Base-by-base conservation (phyloP, 2,797 vertebrate genomes). In the Epinephelus malabaricus region DNA sequence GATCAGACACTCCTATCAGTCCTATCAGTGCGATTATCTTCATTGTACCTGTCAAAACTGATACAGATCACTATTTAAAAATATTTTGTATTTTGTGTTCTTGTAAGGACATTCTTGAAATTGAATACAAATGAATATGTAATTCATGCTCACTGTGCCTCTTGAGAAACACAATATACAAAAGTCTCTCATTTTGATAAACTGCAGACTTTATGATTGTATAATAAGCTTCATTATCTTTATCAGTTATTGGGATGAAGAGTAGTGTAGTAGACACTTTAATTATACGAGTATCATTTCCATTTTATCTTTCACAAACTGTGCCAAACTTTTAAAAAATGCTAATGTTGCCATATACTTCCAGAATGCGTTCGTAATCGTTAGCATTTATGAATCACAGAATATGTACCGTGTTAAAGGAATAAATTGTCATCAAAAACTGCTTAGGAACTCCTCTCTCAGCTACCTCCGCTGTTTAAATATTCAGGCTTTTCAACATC, bases 401-500 rank as follows among this genome's bases (percentile, higher is more conserved):
- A 61, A 21, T 15, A 14, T 54, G 17, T 3, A 2, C 54, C 54
- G 73, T n/a, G 66, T 79, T 75, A 78, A 69, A 82, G 40, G 25
- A 73, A 80, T 46, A 73, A 19, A 72, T 3, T 70, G 69, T 46
- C 71, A 72, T 68, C 23, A 23, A 53, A 76, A 66, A 54, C n/a
- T 60, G 55, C 72, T 79, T 66, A 56, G 56, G 82, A n/a, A 23
- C 13, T n/a, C 40, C 40, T 75, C 43, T 72, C 51, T 40, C 19
- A 12, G 67, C 59, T 85, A 30, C 64, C 55, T 67, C 49, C 6
- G 10, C 8, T 66, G 59, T 78, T 88, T 68, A 81, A 81, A 84
- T 76, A 85, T 88, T 73, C 50, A 73, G 12, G 21, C 14, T 79
- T 75, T 74, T 59, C 46, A 15, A 9, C 55, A 85, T 89, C 43